Evolutionary conservation across 1,140 invertebrate genomes (phyloP).

Genomic region (Bombus waltoni): DNA sequence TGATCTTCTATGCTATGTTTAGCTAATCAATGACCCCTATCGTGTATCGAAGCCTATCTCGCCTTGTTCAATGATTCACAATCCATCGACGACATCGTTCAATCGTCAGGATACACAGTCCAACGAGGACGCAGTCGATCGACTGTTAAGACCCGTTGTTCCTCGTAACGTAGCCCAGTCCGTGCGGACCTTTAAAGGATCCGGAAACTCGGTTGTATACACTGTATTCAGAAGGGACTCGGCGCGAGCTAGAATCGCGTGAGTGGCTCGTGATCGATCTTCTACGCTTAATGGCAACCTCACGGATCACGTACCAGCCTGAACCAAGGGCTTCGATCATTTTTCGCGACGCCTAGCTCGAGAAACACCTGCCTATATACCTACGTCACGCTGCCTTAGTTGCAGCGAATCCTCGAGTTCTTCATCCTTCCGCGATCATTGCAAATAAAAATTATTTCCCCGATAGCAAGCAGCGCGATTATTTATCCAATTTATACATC

Average conservation of each 20-base stretch:
- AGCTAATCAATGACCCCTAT: background rate
- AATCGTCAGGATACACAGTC: background rate
- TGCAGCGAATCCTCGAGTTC: no score
- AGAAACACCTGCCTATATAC: no score
- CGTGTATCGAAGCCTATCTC: background rate
- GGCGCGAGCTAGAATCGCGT: conserved; percentile 14
- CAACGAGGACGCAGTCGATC: background rate
- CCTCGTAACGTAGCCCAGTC: background rate
- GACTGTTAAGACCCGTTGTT: background rate
- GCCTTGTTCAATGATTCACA: background rate
- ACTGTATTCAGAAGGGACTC: background rate
- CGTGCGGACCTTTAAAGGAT: background rate
- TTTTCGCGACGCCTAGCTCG: background rate
- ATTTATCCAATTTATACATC: no score
- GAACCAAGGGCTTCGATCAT: background rate
- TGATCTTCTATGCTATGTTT: background rate
- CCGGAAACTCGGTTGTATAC: background rate
- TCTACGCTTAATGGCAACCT: background rate
- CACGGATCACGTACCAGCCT: background rate
- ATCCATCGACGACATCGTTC: background rate
- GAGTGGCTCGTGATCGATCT: conserved; percentile 12
- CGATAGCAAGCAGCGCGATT: no score
- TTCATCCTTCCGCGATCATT: no score
- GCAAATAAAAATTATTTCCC: no score
- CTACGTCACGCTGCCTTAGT: no score